Evolutionary conservation across 2,797 vertebrate genomes (phyloP).

Genomic region (Chanos chanos): DNA sequence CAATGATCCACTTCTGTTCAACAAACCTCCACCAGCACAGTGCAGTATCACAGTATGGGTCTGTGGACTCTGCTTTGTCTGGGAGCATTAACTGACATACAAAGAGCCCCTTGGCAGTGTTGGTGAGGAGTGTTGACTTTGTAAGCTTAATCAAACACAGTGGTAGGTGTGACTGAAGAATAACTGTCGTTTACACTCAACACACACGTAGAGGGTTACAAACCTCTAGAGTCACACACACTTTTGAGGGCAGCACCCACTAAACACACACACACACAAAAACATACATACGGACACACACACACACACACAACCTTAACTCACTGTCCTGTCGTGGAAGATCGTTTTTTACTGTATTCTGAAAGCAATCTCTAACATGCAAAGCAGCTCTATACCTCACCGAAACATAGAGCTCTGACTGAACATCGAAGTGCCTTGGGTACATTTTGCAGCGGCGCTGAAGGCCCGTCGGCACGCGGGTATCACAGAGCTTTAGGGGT

Average conservation of each 20-base stretch:
- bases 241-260: slow-evolving; percentile 26
- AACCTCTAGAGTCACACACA: slow-evolving; percentile 18
- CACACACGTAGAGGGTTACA: not conserved
- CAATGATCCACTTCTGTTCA: too few relatives aligned
- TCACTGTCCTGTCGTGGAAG: not conserved
- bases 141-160: slow-evolving; percentile 21
- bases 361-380: too few relatives aligned
- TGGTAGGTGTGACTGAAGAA: not conserved
- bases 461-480: too few relatives aligned
- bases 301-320: not conserved
- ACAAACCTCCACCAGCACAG: too few relatives aligned
- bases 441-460: too few relatives aligned
- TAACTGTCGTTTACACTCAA: slow-evolving; percentile 20
- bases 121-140: slow-evolving; percentile 1
- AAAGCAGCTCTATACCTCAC: not conserved
- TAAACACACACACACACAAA: not conserved
- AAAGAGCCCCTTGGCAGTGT: not conserved
- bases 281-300: not conserved
- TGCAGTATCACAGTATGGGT: too few relatives aligned
- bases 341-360: slow-evolving; percentile 9
- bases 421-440: too few relatives aligned
- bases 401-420: too few relatives aligned
- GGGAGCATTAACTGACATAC: too few relatives aligned
- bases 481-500: too few relatives aligned
- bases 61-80: too few relatives aligned